These are phyloP conservation scores for Cromileptes altivelis DNA, from an alignment of 2,113 vertebrate species.

Conservation along the genomic window DNA sequence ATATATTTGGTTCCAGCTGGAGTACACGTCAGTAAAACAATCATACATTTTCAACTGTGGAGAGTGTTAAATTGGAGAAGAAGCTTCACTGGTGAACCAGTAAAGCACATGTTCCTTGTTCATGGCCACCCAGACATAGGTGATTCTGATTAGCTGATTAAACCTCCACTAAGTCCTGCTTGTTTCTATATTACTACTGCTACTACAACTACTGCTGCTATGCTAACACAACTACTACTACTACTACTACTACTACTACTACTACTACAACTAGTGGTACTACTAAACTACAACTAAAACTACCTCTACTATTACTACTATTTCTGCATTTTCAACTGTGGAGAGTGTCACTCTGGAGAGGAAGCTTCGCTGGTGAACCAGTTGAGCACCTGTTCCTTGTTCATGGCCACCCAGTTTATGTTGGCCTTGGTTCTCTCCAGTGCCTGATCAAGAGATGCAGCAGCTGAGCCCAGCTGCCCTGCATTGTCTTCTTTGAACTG, in stretches of 20 bases:
- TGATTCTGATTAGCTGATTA: no score
- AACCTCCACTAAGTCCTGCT: no score
- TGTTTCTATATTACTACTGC: no score
- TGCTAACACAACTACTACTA: no score
- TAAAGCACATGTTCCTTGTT: slow-evolving; percentile 77
- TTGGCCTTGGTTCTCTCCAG: slow-evolving; percentile 89
- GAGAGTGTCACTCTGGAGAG: no score
- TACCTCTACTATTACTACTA: no score
- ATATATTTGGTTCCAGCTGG: not conserved
- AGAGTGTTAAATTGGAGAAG: not conserved
- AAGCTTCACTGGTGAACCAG: slow-evolving; percentile 79
- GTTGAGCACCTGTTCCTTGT: slow-evolving; percentile 65
- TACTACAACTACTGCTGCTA: no score
- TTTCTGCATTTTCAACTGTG: no score
- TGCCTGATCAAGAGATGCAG: slow-evolving; percentile 83
- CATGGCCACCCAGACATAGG: slow-evolving; percentile 84
- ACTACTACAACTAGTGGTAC: no score
- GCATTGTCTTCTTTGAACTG: slow-evolving; percentile 85
- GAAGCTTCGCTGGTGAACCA: slow-evolving; percentile 80
- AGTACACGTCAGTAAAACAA: not conserved
- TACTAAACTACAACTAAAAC: no score
- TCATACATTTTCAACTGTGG: slow-evolving; percentile 15
- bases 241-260: no score
- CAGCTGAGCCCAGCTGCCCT: slow-evolving; percentile 80
- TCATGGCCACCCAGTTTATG: slow-evolving; percentile 89